Evolutionary conservation across 2,888 invertebrate species (phyloP), one percentile per base, ranked within the genome.

Genomic region (Erpobdella octoculata): DNA sequence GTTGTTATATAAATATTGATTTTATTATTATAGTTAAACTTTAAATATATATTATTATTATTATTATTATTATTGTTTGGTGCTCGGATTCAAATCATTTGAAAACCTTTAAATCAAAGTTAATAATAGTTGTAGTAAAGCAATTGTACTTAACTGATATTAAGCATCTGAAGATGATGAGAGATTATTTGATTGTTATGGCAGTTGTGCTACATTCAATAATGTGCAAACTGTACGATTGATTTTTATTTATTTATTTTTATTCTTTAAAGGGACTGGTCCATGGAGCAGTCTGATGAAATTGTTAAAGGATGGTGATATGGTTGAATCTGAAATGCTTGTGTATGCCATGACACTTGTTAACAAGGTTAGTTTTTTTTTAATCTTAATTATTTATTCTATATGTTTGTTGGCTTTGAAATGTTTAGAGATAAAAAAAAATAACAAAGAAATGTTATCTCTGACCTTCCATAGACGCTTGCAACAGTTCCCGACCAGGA

Each of bases 281-380:
- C 88, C 90, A 35, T 93, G 92, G 92, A 86, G 87, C 74, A 90
- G 90, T 79, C 85, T 92, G 41, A 87, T 91, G 89, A 88, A 88
- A 80, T 88, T 97, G 71, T 86, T 98, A 71, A 91, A 91, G 72
- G 82, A 83, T 83, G 91, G 92, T 78, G 94, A 96, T 78, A 91
- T 92, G n/a, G 91, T 92, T 0, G 97, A 98, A 83, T 91, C 93
- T 3, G 97, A 98, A 84, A 87, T 97, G 28, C 87, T 96, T 9
- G 92, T 95, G 78, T 96, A 93, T 83, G 93, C 95, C 31, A 94
- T 93, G 80, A 96, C 95, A 21, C 87, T 98, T 72, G 90, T 98
- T 78, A 98, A 98, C 84, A 92, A 94, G 80, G 83, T 84, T n/a
- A n/a, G n/a, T 41, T 12, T 18, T 41, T 12, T 41, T 41, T 41